Conservation (phyloP, 2,797 vertebrate genomes). For the Crocidura indochinensis region DNA sequence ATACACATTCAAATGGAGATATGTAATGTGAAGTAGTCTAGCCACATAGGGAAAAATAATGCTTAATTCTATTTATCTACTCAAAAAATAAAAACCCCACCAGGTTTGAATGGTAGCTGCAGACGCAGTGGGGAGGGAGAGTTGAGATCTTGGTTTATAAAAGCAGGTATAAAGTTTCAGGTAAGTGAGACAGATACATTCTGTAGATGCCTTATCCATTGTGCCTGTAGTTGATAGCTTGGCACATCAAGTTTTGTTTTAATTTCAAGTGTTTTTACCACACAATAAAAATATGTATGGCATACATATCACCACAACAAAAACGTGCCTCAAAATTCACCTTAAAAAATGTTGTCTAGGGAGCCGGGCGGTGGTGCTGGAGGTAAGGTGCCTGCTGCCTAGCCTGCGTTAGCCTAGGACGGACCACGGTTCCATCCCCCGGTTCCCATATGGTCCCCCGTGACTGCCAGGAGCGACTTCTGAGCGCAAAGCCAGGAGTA, state of each 20-base stretch:
- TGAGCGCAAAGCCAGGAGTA: too few species aligned
- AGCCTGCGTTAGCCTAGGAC: too few species aligned
- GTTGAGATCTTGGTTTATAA: not conserved
- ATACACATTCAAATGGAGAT: not conserved
- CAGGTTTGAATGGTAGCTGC: conserved; percentile 16
- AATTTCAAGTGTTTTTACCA: not conserved
- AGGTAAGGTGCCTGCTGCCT: too few species aligned
- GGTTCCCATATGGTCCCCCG: too few species aligned
- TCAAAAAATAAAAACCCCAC: too few species aligned
- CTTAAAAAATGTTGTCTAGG: conserved; percentile 9
- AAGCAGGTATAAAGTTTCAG: not conserved
- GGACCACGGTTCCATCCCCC: too few species aligned
- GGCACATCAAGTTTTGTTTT: conserved; percentile 5
- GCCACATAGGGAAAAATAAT: not conserved
- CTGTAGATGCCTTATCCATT: not conserved
- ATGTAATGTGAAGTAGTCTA: not conserved
- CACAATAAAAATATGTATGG: not conserved
- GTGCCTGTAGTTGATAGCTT: not conserved
- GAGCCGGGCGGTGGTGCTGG: too few species aligned
- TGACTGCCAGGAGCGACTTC: too few species aligned
- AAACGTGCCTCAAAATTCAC: not conserved
- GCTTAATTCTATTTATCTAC: too few species aligned
- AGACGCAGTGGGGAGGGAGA: not conserved
- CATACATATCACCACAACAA: conserved; percentile 4
- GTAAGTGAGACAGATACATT: conserved; percentile 14